Conservation (phyloP, 2,113 vertebrate species). For the Laticauda colubrina region DNA sequence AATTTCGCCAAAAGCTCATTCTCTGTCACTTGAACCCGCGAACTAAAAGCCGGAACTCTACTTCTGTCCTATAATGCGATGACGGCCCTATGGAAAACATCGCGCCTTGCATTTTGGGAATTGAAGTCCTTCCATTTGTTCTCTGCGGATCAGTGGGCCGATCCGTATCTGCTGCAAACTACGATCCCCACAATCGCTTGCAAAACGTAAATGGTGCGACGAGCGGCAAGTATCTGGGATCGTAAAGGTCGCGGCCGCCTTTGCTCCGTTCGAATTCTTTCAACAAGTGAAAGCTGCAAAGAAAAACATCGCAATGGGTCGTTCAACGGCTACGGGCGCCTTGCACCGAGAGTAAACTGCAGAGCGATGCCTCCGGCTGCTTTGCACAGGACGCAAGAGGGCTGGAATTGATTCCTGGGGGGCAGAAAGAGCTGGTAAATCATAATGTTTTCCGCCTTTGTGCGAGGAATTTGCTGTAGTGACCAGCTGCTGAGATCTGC, state of each 20-base stretch:
- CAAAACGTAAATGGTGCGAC: not conserved
- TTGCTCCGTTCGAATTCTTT: not conserved
- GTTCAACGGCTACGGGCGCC: not conserved
- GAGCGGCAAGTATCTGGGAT: not conserved
- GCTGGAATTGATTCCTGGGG: not conserved
- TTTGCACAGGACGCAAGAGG: not conserved
- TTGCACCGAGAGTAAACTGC: not conserved
- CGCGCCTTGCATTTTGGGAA: slow-evolving; percentile 57
- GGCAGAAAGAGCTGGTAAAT: not conserved
- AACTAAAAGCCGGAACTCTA: not conserved
- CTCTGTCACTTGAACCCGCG: not conserved
- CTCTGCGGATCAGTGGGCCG: not conserved
- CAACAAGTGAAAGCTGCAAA: not conserved
- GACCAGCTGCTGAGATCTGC: slow-evolving; percentile 27
- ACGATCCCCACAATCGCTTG: slow-evolving; percentile 28
- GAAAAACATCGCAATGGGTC: not conserved
- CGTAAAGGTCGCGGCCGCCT: not conserved
- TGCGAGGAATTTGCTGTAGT: slow-evolving; percentile 24
- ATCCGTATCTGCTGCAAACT: slow-evolving; percentile 43
- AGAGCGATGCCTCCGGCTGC: no score
- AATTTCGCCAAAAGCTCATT: not conserved
- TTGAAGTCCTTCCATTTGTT: slow-evolving; percentile 43
- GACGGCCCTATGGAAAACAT: accelerated
- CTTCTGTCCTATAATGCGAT: not conserved
- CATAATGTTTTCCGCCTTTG: slow-evolving; percentile 52